A percentile compares a stretch with the other conserved stretches of the same genome.
Evolutionary conservation across 2,888 invertebrate species (phyloP).

Genomic region (Selenia dentaria): DNA sequence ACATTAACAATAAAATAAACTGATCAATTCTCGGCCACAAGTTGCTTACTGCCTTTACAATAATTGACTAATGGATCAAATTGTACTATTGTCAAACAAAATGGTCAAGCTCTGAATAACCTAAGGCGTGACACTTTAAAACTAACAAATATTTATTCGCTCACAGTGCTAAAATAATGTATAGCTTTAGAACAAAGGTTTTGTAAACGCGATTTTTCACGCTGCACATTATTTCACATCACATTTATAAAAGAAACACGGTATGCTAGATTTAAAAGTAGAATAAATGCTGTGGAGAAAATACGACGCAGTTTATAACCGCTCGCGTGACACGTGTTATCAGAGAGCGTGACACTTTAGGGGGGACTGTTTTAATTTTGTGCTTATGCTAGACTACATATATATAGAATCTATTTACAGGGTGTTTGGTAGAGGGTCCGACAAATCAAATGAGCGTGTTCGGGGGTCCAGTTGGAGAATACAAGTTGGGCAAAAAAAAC

Average conservation of each 20-base stretch:
- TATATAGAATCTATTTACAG: no score
- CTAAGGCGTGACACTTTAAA: neutral
- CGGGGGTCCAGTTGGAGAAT: no score
- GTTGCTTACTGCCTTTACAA: no score
- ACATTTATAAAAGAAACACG: constrained; percentile 32
- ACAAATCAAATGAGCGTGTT: no score
- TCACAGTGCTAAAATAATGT: neutral
- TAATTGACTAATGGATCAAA: no score
- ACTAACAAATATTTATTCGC: neutral
- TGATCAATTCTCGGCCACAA: no score
- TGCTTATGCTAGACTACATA: no score
- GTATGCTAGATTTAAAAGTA: constrained; percentile 33
- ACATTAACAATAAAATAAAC: no score
- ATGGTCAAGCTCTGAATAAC: no score
- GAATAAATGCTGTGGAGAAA: constrained; percentile 22
- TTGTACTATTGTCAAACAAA: no score
- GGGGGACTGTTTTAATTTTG: neutral
- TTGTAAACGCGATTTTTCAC: constrained; percentile 19
- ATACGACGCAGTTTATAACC: constrained; percentile 18
- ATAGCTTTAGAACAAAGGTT: constrained; percentile 6
- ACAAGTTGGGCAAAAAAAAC: no score
- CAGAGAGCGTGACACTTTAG: constrained; percentile 26
- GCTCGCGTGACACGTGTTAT: constrained; percentile 24
- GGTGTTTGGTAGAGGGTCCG: no score
- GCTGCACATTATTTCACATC: constrained; percentile 32